Base-by-base conservation (phyloP, 1,140 invertebrate genomes). In the Hyphantria cunea region DNA sequence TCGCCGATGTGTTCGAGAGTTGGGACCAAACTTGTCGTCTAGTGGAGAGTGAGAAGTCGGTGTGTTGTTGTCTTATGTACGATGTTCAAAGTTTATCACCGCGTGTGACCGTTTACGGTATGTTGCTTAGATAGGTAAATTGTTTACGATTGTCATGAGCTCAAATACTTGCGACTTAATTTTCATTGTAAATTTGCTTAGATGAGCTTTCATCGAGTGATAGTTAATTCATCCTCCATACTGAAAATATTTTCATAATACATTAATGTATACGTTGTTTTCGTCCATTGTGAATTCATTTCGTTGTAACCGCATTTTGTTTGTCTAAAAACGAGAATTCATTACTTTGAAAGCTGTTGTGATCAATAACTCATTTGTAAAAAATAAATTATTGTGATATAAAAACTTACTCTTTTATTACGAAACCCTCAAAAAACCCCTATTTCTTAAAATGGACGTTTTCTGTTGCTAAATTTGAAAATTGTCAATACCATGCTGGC, bases 371-470 rank as follows among this genome's bases (percentile, higher is more conserved):
- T 85, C 83, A 83, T 87, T 89, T 86, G 85, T 88, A 86, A 88
- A 90, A 56, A 90, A 89, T 88, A 90, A 90, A 90, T 90, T 90
- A 90, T 90, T 90, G 86, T 90, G 86, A 88, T 88, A 89, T 72
- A 89, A 80, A 72, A 65, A 66, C 69, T 31, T 47, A 9, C 54
- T 47, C 68, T 72, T 69, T 58, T 75, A 63, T 58, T 25, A 25
- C 5, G 5, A 25, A 25, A 25, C n/a, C n/a, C 17, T 25, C 5
- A 25, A 25, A 1, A 25, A 25, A 25, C n/a, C 17, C 17, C 17
- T 25, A 25, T 25, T 25, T 25, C 5, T 25, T 5, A 25, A 25
- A 25, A 25, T 5, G 1, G 17, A 25, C 5, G 17, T 3, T 25
- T 1, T 25, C 1, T 3, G 17, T 25, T 3, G 17, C 2, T 25